Base-by-base conservation (phyloP, 2,797 vertebrate genomes). In the Martes flavigula region DNA sequence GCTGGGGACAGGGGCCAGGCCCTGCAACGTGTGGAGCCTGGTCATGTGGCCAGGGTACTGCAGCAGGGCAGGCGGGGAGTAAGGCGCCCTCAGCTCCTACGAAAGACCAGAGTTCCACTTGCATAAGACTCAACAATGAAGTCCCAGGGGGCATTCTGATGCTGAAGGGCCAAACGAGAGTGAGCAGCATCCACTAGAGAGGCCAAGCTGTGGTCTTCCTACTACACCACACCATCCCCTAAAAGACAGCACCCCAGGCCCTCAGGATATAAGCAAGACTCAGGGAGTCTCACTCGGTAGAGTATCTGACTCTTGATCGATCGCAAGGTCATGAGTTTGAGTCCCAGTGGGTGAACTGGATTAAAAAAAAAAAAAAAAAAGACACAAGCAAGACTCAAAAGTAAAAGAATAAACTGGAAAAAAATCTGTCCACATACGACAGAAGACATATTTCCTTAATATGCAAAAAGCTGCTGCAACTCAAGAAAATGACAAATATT, bases 111-210 rank as follows among this genome's bases (percentile, higher is more conserved):
- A 27, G 27, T 25, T n/a, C 40, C 23, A 43, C 56, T 18, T 54
- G 14, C 56, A n/a, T n/a, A n/a, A 51, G 7, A 23, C 15, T n/a
- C 38, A 82, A 8, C 15, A n/a, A 40, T 1, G 23, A n/a, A 8
- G 58, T 46, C 27, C 43, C 56, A 64, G 12, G 2, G 10, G 3
- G 46, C 20, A 21, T 30, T 66, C 46, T 58, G 15, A 35, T 6
- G 35, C 48, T 56, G 83, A 32, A 20, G 40, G 77, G 72, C 20
- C 46, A 68, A 13, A 18, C 13, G 14, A 20, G 64, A 51, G 20
- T 1, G 17, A 46, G 7, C 23, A 9, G 5, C 4, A 1, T 40
- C 9, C 9, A 38, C 48, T 32, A 7, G 13, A 32, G n/a, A n/a
- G 4, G 21, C 10, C 18, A 9, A 27, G 60, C 38, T 7, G 13